These are phyloP conservation scores for Lagodon rhomboides DNA, from an alignment of 2,797 vertebrate genomes.

Conservation along the genomic window DNA sequence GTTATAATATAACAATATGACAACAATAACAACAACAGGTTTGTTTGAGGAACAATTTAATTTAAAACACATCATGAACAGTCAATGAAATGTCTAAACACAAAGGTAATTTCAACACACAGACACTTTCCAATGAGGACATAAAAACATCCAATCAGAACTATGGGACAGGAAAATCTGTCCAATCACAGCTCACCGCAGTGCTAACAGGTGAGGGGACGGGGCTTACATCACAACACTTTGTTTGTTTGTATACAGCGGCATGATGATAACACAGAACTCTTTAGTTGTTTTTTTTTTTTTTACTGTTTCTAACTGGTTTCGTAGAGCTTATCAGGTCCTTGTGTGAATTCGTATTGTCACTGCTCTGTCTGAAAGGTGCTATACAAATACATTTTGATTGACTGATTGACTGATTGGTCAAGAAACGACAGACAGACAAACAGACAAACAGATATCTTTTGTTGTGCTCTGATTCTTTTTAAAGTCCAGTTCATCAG, in stretches of 20 bases:
- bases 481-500: not conserved
- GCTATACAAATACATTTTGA: not conserved
- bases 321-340: no score
- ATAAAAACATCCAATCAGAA: constrained; percentile 29
- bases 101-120: constrained; percentile 23
- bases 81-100: constrained; percentile 31
- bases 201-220: not conserved
- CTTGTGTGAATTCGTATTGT: no score
- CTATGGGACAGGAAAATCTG: constrained; percentile 3
- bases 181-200: constrained; percentile 28
- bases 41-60: constrained; percentile 25
- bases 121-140: constrained; percentile 14
- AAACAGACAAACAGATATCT: not conserved
- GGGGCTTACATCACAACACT: not conserved
- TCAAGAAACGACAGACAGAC: not conserved
- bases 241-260: not conserved
- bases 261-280: not conserved
- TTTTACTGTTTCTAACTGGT: no score
- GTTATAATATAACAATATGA: no score
- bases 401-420: not conserved
- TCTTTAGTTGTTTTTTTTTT: no score
- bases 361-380: not conserved
- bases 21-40: not conserved
- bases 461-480: constrained; percentile 13
- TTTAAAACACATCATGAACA: constrained; percentile 37